phyloP scores from a whole-genome alignment of 2,888 invertebrate species.

The Drepanosiphum platanoidis region DNA sequence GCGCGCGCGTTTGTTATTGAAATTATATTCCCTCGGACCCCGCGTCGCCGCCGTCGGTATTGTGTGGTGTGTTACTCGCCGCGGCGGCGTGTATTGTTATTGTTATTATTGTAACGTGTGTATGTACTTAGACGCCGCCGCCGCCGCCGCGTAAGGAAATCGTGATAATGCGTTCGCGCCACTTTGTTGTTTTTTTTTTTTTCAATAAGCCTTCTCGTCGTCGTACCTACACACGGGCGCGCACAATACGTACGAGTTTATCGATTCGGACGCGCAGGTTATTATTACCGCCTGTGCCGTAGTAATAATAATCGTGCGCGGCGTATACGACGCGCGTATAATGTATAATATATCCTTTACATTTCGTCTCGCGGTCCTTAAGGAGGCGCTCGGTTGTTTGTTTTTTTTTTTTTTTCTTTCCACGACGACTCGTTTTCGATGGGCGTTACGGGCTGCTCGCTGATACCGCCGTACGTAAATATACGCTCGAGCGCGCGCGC shows the following conservation, averaged over 20 bases:
- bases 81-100: constrained; percentile 26
- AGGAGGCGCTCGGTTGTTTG: constrained; percentile 10
- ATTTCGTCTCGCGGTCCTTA: background rate
- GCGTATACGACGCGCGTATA: background rate
- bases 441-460: constrained; percentile 5
- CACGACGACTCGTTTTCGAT: constrained; percentile 14
- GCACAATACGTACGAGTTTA: background rate
- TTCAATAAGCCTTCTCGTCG: constrained; percentile 5
- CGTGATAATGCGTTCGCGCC: constrained; percentile 56
- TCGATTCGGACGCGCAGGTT: constrained; percentile 49
- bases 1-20: constrained; percentile 23
- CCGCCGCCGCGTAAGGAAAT: constrained; percentile 30
- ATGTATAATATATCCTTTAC: background rate
- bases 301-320: background rate
- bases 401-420: background rate
- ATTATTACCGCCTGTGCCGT: constrained; percentile 21
- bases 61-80: background rate
- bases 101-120: background rate
- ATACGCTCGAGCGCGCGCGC: too few relatives aligned
- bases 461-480: too few relatives aligned
- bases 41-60: background rate
- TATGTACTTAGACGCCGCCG: constrained; percentile 32
- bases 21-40: constrained; percentile 13
- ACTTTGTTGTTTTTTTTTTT: constrained; percentile 44
- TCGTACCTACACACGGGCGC: background rate